A percentile compares a stretch with the other conserved stretches of the same genome.
Evolutionary conservation across 2,113 vertebrate genomes (phyloP).

Genomic region (Falcunculus frontatus): DNA sequence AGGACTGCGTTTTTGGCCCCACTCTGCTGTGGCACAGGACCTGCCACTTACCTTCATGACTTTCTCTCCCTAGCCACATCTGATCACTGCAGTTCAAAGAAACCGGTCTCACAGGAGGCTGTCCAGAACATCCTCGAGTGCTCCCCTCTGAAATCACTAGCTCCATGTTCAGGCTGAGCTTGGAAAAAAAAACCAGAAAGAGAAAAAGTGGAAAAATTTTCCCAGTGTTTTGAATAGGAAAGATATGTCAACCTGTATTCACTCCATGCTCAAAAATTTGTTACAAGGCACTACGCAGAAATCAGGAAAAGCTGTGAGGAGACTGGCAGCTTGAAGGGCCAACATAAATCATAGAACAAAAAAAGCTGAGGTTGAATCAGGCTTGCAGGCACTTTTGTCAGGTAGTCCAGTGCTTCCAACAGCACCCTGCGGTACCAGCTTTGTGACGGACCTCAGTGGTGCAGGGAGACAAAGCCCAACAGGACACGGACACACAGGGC

Average conservation of each 20-base stretch:
- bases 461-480: background rate
- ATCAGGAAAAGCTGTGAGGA: background rate
- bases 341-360: background rate
- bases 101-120: background rate
- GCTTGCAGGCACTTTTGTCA: background rate
- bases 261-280: background rate
- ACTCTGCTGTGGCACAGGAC: background rate
- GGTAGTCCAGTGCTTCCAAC: background rate
- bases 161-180: background rate
- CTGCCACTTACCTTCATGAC: background rate
- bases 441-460: background rate
- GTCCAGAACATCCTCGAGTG: background rate
- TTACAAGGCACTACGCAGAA: background rate
- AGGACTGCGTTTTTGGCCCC: background rate
- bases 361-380: background rate
- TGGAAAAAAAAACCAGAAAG: background rate
- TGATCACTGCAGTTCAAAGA: constrained; percentile 33
- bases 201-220: background rate
- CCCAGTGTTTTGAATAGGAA: background rate
- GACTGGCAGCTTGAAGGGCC: background rate
- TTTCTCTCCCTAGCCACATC: background rate
- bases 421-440: background rate
- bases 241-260: background rate
- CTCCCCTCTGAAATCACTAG: background rate
- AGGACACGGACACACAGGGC: background rate